Evolutionary conservation across 1,140 invertebrate genomes (phyloP).

Genomic region (Nebria ingens): DNA sequence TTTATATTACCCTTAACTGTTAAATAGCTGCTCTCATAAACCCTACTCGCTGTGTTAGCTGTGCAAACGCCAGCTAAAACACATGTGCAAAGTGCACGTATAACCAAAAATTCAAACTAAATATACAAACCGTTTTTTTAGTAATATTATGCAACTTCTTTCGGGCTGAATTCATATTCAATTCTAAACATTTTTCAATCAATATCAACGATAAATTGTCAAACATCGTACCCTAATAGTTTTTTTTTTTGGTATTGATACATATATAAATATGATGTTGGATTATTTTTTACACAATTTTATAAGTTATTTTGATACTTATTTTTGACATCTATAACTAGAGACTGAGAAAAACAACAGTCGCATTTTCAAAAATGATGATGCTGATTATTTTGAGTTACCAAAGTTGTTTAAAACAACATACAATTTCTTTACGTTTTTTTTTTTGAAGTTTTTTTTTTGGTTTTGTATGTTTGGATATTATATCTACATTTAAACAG

Average conservation of each 20-base stretch:
- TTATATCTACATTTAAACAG: neutral
- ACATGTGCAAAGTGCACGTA: neutral
- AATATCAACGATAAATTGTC: no score
- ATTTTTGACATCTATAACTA: neutral
- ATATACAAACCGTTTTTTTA: neutral
- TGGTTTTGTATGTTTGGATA: no score
- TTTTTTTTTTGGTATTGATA: no score
- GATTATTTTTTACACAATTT: neutral
- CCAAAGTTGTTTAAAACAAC: no score
- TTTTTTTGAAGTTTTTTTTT: no score
- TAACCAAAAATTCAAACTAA: neutral
- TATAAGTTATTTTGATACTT: neutral
- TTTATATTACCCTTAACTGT: neutral
- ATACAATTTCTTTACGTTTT: no score
- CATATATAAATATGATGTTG: neutral
- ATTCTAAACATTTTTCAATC: neutral
- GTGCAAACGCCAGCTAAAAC: neutral
- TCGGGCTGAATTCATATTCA: neutral
- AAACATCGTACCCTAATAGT: no score
- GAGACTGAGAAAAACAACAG: neutral
- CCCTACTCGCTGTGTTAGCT: neutral
- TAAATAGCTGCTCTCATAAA: neutral
- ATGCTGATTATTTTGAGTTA: no score
- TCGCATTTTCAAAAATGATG: neutral
- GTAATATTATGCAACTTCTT: neutral